Evolutionary conservation across 2,888 invertebrate species (phyloP).

Genomic region (Tricholauxania praeusta): DNA sequence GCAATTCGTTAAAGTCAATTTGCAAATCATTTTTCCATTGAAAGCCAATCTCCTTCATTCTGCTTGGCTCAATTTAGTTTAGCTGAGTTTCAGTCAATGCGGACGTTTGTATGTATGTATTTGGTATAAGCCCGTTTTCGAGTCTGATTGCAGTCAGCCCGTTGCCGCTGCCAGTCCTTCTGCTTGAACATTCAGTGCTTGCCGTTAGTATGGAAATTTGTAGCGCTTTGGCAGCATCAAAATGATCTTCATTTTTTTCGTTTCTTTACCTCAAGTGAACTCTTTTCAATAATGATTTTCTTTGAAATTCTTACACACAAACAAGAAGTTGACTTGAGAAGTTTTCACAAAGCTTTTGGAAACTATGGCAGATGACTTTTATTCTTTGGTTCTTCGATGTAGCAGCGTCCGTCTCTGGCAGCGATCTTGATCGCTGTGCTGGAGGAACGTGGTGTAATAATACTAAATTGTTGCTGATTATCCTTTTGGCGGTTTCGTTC

Average conservation of each 20-base stretch:
- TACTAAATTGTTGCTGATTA: constrained; percentile 68
- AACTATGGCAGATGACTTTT: not conserved
- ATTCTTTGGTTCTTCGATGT: not conserved
- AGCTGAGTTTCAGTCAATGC: not conserved
- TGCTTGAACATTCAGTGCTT: not conserved
- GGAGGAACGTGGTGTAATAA: constrained; percentile 65
- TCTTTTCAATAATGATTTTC: constrained; percentile 60
- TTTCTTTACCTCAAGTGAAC: constrained; percentile 27
- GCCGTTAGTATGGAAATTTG: constrained; percentile 35
- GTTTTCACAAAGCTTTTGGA: constrained; percentile 19
- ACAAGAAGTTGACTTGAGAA: constrained; percentile 22
- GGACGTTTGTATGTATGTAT: not conserved
- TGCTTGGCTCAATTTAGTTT: not conserved
- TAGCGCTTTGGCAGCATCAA: constrained; percentile 27
- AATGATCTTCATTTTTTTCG: constrained; percentile 11
- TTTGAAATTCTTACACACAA: constrained; percentile 57
- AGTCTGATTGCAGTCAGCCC: constrained; percentile 22
- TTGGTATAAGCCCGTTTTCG: not conserved
- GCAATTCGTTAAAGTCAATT: constrained; percentile 64
- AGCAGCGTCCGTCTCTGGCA: not conserved
- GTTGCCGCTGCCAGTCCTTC: constrained; percentile 1
- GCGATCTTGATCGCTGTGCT: constrained; percentile 9
- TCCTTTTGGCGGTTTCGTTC: constrained; percentile 63
- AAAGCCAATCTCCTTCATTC: constrained; percentile 58
- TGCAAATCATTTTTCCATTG: constrained; percentile 65